These are phyloP conservation scores for Saturnia pavonia DNA, from an alignment of 2,888 invertebrate species.

Conservation along the genomic window DNA sequence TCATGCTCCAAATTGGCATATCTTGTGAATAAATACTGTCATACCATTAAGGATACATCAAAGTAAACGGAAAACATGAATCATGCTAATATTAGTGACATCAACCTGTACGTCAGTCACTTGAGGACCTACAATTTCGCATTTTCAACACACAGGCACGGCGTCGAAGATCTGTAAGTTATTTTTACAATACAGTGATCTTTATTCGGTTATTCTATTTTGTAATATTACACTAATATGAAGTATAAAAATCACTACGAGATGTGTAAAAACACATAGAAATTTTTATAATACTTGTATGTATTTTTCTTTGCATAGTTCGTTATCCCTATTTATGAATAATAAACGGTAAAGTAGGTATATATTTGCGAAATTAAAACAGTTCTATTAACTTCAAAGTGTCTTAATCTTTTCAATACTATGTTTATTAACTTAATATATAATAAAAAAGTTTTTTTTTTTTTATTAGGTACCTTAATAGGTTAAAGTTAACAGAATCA, in stretches of 20 bases:
- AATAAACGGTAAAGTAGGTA: too few relatives aligned
- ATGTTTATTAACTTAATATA: too few relatives aligned
- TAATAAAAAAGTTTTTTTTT: too few relatives aligned
- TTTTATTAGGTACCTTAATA: too few relatives aligned
- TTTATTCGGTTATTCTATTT: background rate
- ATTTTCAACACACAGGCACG: conserved; percentile 52
- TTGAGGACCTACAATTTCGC: conserved; percentile 62
- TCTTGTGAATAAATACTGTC: background rate
- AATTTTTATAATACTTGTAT: background rate
- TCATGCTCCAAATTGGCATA: conserved; percentile 11
- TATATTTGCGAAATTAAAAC: too few relatives aligned
- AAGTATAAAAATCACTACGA: background rate
- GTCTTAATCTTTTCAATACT: too few relatives aligned
- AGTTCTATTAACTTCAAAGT: too few relatives aligned
- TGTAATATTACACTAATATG: too few relatives aligned
- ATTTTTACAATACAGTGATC: conserved; percentile 12
- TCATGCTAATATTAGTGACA: conserved; percentile 28
- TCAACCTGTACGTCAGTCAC: conserved; percentile 31
- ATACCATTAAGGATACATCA: conserved; percentile 20
- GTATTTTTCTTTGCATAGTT: background rate
- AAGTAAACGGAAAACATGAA: conserved; percentile 21
- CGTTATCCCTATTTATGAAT: background rate
- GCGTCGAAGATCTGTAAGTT: conserved; percentile 64
- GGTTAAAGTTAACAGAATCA: too few relatives aligned
- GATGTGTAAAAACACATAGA: too few relatives aligned